Evolutionary conservation across 1,140 invertebrate genomes (phyloP).

Genomic region (Stegodyphus mimosarum): DNA sequence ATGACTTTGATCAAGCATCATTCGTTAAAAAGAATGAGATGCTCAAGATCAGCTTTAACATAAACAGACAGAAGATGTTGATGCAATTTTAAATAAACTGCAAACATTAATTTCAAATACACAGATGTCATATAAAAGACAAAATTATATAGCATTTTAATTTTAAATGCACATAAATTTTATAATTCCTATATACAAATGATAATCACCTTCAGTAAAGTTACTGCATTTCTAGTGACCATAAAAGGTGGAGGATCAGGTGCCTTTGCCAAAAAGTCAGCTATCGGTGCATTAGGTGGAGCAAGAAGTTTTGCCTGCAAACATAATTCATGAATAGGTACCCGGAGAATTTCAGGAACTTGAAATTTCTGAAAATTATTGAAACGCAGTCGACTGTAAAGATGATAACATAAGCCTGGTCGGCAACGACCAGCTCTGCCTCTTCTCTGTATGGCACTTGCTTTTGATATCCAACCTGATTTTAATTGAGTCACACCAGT

Average conservation of each 20-base stretch:
- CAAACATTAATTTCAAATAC: too few species aligned
- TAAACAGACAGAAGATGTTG: too few species aligned
- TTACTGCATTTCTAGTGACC: slow-evolving; percentile 81
- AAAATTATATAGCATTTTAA: too few species aligned
- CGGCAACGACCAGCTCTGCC: slow-evolving; percentile 88
- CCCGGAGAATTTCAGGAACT: slow-evolving; percentile 83
- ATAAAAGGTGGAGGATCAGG: slow-evolving; percentile 84
- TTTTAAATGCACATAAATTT: too few species aligned
- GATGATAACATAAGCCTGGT: slow-evolving; percentile 80
- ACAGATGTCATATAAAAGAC: too few species aligned
- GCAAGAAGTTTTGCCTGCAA: slow-evolving; percentile 88
- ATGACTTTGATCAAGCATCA: too few species aligned
- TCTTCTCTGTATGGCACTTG: slow-evolving; percentile 80
- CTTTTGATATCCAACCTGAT: slow-evolving; percentile 76
- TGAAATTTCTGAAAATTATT: slow-evolving; percentile 74
- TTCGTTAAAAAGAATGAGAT: too few species aligned
- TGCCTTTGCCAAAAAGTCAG: slow-evolving; percentile 83
- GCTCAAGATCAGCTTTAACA: too few species aligned
- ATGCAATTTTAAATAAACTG: too few species aligned
- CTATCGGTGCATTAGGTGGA: slow-evolving; percentile 80
- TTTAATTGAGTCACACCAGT: slow-evolving; percentile 57
- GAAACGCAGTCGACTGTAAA: slow-evolving; percentile 80
- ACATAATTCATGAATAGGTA: slow-evolving; percentile 91
- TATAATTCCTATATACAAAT: too few species aligned
- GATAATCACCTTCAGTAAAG: slow-evolving; percentile 74